phyloP scores from a whole-genome alignment of 2,797 vertebrate genomes.

The Kryptolebias ocellatus region DNA sequence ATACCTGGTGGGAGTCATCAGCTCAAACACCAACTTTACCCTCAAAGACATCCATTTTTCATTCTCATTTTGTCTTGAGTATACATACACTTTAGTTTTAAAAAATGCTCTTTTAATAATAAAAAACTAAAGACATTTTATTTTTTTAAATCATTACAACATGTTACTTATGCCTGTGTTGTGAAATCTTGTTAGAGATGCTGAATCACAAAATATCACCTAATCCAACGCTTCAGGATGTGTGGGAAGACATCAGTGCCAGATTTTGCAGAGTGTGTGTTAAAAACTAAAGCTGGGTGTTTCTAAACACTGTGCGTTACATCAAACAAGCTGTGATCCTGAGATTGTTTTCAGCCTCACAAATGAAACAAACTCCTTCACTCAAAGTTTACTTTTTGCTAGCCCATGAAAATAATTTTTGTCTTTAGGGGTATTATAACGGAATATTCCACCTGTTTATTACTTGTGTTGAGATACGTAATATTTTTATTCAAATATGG shows the following conservation, averaged over 20 bases:
- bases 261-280: slow-evolving; percentile 30
- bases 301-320: slow-evolving; percentile 18
- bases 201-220: slow-evolving; percentile 22
- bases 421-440: slow-evolving; percentile 1
- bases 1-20: too few relatives aligned
- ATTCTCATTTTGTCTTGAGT: too few relatives aligned
- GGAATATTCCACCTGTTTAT: background rate
- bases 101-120: too few relatives aligned
- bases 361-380: background rate
- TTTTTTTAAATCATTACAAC: background rate
- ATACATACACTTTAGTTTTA: too few relatives aligned
- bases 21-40: too few relatives aligned
- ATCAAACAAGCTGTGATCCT: slow-evolving; percentile 9
- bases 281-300: slow-evolving; percentile 34
- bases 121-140: too few relatives aligned
- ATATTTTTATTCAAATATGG: background rate
- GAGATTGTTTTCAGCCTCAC: slow-evolving; percentile 7
- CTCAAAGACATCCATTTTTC: too few relatives aligned
- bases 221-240: slow-evolving; percentile 28
- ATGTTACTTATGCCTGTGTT: background rate
- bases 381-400: background rate
- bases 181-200: slow-evolving; percentile 7
- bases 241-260: slow-evolving; percentile 21
- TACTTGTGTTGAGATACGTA: too few relatives aligned
- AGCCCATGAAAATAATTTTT: background rate